These are phyloP conservation scores for Chrysolina oricalcia DNA, from an alignment of 2,888 invertebrate species.

Conservation along the genomic window DNA sequence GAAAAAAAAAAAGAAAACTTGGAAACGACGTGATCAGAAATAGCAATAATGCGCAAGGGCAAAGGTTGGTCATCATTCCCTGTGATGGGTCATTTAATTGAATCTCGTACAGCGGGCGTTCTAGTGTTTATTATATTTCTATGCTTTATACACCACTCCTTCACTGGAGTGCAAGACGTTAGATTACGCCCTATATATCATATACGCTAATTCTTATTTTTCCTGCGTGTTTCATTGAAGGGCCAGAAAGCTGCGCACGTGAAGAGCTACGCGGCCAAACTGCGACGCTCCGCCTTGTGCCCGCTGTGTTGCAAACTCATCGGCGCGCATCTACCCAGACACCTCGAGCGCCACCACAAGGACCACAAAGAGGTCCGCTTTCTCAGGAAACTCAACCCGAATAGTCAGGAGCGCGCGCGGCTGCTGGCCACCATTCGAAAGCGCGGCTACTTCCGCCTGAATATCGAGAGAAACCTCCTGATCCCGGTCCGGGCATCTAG, in stretches of 20 bases:
- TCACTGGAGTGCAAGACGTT: too few species aligned
- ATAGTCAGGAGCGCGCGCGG: constrained; percentile 8
- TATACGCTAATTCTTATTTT: too few species aligned
- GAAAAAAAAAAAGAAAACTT: too few species aligned
- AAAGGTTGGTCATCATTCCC: too few species aligned
- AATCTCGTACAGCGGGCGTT: too few species aligned
- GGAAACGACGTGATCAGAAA: too few species aligned
- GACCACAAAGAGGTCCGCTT: constrained; percentile 12
- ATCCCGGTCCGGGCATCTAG: constrained; percentile 43
- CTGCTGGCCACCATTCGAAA: constrained; percentile 30
- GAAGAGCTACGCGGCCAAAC: neutral
- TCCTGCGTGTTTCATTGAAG: neutral
- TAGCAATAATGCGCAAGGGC: too few species aligned
- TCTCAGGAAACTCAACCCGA: neutral
- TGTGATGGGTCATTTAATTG: too few species aligned
- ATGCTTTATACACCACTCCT: too few species aligned
- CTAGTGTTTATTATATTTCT: too few species aligned
- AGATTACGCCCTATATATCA: too few species aligned
- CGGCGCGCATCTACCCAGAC: constrained; percentile 22
- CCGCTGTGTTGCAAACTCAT: neutral
- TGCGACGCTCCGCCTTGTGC: neutral
- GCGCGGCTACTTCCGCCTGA: constrained; percentile 41
- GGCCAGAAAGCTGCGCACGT: neutral
- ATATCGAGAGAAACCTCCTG: constrained; percentile 36
- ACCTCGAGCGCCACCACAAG: constrained; percentile 7